Percentiles rank a stretch among this genome's conserved stretches.
Evolutionary conservation across 2,888 invertebrate species (phyloP).

Genomic region (Homarus gammarus): DNA sequence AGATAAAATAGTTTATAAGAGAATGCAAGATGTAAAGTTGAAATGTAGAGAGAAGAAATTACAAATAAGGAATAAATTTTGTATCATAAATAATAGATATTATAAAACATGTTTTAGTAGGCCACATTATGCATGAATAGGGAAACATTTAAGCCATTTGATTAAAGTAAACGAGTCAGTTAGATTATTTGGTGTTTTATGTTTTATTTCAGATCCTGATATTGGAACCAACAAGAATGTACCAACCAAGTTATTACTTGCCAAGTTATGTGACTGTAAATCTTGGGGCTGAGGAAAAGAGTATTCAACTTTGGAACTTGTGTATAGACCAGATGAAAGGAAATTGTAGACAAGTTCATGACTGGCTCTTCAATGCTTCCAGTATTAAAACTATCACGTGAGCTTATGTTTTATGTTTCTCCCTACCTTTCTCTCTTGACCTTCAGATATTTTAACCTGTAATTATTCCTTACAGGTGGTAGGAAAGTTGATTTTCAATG

Average conservation of each 20-base stretch:
- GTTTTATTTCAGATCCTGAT: constrained; percentile 84
- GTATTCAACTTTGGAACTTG: constrained; percentile 91
- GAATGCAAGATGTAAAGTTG: no score
- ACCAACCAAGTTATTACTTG: constrained; percentile 83
- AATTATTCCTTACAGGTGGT: no score
- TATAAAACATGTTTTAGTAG: no score
- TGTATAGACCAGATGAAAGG: constrained; percentile 86
- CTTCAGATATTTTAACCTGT: no score
- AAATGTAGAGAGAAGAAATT: no score
- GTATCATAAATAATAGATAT: background rate
- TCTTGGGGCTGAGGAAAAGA: constrained; percentile 94
- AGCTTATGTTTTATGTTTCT: constrained; percentile 46
- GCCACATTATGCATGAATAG: no score
- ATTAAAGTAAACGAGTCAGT: no score
- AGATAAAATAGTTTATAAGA: no score
- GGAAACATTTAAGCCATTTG: no score
- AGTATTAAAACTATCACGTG: constrained; percentile 92
- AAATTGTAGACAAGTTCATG: constrained; percentile 84
- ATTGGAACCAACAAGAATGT: constrained; percentile 85
- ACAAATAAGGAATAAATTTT: no score
- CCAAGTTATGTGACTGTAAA: constrained; percentile 98
- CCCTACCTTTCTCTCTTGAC: background rate
- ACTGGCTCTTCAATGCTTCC: constrained; percentile 95
- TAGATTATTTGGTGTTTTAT: no score
- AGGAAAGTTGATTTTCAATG: no score